Evolutionary conservation across 2,888 invertebrate genomes (phyloP).

Genomic region (Diaphora mendica): DNA sequence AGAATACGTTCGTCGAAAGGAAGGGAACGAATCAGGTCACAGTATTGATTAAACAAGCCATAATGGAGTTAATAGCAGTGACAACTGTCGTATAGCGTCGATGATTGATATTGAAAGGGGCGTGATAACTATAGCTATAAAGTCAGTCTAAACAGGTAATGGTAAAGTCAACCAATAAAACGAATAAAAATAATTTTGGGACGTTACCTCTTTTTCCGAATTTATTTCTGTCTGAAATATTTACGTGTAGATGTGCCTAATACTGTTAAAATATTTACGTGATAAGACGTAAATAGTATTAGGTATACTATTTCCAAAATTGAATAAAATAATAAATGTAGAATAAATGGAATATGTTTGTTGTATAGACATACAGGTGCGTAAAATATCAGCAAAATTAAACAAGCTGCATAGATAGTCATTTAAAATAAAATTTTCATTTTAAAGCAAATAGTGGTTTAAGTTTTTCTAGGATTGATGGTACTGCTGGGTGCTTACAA

Average conservation of each 20-base stretch:
- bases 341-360: too few relatives aligned
- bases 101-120: slow-evolving; percentile 24
- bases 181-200: not conserved
- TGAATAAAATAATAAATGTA: not conserved
- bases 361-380: too few relatives aligned
- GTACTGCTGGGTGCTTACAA: not conserved
- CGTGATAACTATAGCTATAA: slow-evolving; percentile 2
- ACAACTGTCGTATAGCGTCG: slow-evolving; percentile 29
- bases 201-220: too few relatives aligned
- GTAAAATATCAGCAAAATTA: not conserved
- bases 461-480: not conserved
- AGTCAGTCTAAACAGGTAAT: not conserved
- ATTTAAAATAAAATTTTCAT: not conserved
- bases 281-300: not conserved
- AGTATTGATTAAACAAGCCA: slow-evolving; percentile 56
- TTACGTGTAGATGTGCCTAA: not conserved
- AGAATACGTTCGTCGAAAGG: slow-evolving; percentile 36
- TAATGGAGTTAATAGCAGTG: slow-evolving; percentile 54
- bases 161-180: not conserved
- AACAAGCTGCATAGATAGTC: not conserved
- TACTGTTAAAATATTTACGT: not conserved
- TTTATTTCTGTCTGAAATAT: not conserved
- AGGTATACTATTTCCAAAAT: not conserved
- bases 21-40: slow-evolving; percentile 42
- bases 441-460: not conserved